A percentile compares a stretch with the other conserved stretches of the same genome.
Conservation (phyloP, 2,113 vertebrate species). For the Isichthys henryi region DNA sequence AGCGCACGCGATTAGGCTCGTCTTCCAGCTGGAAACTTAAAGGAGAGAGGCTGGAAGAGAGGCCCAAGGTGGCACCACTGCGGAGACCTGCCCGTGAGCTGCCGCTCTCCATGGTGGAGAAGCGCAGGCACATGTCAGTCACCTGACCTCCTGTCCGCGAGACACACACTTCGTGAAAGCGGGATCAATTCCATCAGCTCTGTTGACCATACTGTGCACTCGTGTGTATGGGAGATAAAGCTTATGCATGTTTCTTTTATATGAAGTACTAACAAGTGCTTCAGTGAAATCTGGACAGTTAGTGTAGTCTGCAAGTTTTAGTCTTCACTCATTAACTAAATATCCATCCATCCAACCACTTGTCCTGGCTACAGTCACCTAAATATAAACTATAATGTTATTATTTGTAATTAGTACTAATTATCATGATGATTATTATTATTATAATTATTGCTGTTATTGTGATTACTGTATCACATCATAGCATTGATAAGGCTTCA, state of each 20-base stretch:
- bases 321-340: not conserved
- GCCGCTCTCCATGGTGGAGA: constrained; percentile 60
- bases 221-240: not conserved
- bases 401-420: not conserved
- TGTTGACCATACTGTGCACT: not conserved
- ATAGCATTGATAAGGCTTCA: not conserved
- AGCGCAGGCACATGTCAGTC: constrained; percentile 65
- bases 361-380: not conserved
- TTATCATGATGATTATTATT: not conserved
- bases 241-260: not conserved
- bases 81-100: constrained; percentile 56
- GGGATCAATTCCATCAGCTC: not conserved
- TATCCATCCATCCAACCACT: not conserved
- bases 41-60: constrained; percentile 32
- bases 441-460: not conserved
- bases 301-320: not conserved
- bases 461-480: not conserved
- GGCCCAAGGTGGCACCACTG: constrained; percentile 21
- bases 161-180: not conserved
- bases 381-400: not conserved
- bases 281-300: not conserved
- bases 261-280: not conserved
- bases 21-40: constrained; percentile 41
- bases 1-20: constrained; percentile 30
- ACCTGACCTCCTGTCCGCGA: not conserved